Percentiles rank a stretch among this genome's conserved stretches.
Conservation (phyloP, 1,140 invertebrate species). For the Steinernema khuongi region DNA sequence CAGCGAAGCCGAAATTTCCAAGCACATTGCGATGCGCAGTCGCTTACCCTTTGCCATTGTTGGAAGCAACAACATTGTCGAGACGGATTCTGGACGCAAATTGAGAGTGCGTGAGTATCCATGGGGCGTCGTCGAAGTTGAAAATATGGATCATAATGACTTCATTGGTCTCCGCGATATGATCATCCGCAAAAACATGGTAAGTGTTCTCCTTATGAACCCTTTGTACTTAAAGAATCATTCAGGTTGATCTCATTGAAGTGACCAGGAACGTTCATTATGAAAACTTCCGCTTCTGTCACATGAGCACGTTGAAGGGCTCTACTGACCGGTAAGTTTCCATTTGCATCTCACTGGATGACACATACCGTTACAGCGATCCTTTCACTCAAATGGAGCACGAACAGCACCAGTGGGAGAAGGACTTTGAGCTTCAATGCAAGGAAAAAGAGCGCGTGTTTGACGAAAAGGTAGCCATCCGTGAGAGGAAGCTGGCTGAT, state of each 20-base stretch:
- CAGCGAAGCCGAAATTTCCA: slow-evolving; percentile 59
- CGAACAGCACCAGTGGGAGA: slow-evolving; percentile 43
- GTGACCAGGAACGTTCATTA: slow-evolving; percentile 92
- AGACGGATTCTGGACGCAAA: slow-evolving; percentile 72
- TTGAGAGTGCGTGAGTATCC: slow-evolving; percentile 78
- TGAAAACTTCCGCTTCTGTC: slow-evolving; percentile 87
- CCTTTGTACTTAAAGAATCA: slow-evolving; percentile 19
- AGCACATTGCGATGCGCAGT: slow-evolving; percentile 21
- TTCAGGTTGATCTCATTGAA: slow-evolving; percentile 84
- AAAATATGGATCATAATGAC: slow-evolving; percentile 96
- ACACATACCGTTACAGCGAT: slow-evolving; percentile 40
- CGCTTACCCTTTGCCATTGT: slow-evolving; percentile 91
- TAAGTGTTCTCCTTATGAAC: neutral
- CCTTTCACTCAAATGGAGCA: slow-evolving; percentile 55
- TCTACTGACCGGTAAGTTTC: slow-evolving; percentile 38
- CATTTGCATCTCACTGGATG: slow-evolving; percentile 12
- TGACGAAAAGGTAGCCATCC: slow-evolving; percentile 23
- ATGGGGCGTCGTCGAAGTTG: slow-evolving; percentile 96
- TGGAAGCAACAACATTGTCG: slow-evolving; percentile 90
- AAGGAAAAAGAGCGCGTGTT: slow-evolving; percentile 45
- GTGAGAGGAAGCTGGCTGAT: neutral
- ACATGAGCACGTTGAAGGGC: slow-evolving; percentile 66
- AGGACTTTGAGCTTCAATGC: slow-evolving; percentile 31
- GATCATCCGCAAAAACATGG: slow-evolving; percentile 69
- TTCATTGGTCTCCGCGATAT: slow-evolving; percentile 95